Conservation (phyloP, 2,113 vertebrate species). For the Orthonyx spaldingii region DNA sequence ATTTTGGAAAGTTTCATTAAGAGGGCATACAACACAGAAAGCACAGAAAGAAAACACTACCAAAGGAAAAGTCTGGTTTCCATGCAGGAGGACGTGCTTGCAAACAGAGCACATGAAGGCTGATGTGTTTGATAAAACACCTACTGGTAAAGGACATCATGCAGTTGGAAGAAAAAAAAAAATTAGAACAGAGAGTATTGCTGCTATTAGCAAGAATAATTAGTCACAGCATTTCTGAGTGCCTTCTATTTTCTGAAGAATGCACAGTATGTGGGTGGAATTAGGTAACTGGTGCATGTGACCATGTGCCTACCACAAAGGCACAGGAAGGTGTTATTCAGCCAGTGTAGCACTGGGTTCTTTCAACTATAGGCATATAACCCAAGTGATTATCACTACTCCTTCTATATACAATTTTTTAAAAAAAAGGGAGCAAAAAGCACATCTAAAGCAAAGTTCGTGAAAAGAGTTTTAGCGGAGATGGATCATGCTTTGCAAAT, state of each 20-base stretch:
- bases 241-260: not conserved
- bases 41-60: not conserved
- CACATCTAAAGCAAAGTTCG: not conserved
- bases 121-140: not conserved
- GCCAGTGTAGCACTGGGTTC: not conserved
- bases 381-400: not conserved
- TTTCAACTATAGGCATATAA: not conserved
- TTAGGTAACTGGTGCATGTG: not conserved
- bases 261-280: not conserved
- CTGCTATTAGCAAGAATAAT: not conserved
- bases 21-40: not conserved
- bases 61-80: not conserved
- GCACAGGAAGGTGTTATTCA: not conserved
- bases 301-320: not conserved
- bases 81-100: not conserved
- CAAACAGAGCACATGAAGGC: not conserved
- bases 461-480: not conserved
- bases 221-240: not conserved
- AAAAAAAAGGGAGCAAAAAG: fast-evolving
- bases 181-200: not conserved
- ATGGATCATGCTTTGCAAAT: not conserved
- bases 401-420: not conserved
- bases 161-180: not conserved
- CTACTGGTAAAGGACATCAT: not conserved
- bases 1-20: not conserved